Conservation (phyloP, 2,888 invertebrate species). For the Fragum sueziense region DNA sequence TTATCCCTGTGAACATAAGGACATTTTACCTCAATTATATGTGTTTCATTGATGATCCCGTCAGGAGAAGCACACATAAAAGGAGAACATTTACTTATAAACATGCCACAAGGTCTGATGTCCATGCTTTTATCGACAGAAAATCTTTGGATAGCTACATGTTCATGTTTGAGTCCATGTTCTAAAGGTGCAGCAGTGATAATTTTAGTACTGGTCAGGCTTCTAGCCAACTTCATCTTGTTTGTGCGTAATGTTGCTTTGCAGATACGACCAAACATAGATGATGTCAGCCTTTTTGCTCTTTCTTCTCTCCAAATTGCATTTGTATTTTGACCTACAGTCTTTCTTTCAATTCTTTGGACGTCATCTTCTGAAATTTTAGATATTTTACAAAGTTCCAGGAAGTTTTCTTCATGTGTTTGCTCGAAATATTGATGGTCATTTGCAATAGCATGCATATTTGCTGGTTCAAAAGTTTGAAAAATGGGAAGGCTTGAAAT, state of each 20-base stretch:
- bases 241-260: constrained; percentile 14
- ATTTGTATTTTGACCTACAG: constrained; percentile 16
- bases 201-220: background rate
- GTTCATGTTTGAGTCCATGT: constrained; percentile 48
- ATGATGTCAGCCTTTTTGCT: constrained; percentile 32
- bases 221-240: constrained; percentile 5
- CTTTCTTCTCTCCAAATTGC: constrained; percentile 27
- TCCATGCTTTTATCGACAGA: constrained; percentile 1
- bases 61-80: constrained; percentile 40
- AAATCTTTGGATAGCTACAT: constrained; percentile 20
- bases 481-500: constrained; percentile 50
- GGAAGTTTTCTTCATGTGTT: constrained; percentile 38
- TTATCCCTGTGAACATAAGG: constrained; percentile 28
- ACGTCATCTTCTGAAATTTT: constrained; percentile 4
- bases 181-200: constrained; percentile 15
- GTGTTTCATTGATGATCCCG: constrained; percentile 31
- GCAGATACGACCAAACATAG: constrained; percentile 41
- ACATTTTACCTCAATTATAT: constrained; percentile 46
- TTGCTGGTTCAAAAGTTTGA: constrained; percentile 54
- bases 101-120: constrained; percentile 25
- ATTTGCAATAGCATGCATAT: constrained; percentile 40
- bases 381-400: constrained; percentile 19
- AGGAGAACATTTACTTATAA: constrained; percentile 25
- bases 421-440: constrained; percentile 56
- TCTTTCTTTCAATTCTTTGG: constrained; percentile 17